Evolutionary conservation across 2,797 vertebrate genomes (phyloP).

Genomic region (Harpagifer antarcticus): DNA sequence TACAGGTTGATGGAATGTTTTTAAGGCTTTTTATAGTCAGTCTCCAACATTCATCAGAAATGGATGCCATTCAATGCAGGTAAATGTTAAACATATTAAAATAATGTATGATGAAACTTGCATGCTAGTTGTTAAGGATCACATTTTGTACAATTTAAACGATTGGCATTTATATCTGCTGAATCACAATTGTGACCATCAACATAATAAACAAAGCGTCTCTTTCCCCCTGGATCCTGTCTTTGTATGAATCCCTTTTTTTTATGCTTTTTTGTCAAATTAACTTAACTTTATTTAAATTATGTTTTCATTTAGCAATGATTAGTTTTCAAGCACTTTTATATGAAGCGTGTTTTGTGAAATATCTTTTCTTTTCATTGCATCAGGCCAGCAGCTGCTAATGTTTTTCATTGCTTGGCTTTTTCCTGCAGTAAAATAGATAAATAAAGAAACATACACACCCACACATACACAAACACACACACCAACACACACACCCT

Average conservation of each 20-base stretch:
- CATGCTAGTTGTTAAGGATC: conserved; percentile 1
- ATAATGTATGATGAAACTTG: background rate
- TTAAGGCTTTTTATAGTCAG: conserved; percentile 9
- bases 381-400: conserved; percentile 13
- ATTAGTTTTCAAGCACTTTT: no score
- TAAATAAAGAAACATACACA: background rate
- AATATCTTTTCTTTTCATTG: background rate
- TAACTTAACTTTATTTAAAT: background rate
- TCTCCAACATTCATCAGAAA: background rate
- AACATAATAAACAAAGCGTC: no score
- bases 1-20: conserved; percentile 17
- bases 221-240: background rate
- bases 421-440: background rate
- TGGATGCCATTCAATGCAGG: background rate
- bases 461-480: background rate
- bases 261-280: no score
- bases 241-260: background rate
- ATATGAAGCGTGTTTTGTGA: background rate
- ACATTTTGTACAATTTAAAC: background rate
- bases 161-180: no score
- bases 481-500: background rate
- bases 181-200: no score
- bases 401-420: conserved; percentile 7
- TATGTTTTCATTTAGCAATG: no score
- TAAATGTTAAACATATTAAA: background rate